These are phyloP conservation scores for Nomada lathburiana DNA, from an alignment of 2,888 invertebrate genomes.

Conservation along the genomic window DNA sequence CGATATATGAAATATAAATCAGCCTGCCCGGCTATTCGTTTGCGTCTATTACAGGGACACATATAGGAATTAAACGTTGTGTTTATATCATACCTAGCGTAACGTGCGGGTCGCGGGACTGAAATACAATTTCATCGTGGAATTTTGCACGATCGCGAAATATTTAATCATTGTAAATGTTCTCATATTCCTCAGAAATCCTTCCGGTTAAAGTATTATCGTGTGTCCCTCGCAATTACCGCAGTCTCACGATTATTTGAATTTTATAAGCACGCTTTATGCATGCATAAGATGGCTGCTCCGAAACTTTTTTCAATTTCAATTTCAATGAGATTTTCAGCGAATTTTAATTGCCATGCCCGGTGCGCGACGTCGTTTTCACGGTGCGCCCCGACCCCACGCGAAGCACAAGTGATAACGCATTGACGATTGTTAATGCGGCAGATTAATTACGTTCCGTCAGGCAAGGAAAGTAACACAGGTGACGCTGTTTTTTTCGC, in stretches of 20 bases:
- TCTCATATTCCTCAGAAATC: not conserved
- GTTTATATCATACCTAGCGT: constrained; percentile 2
- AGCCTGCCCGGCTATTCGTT: not conserved
- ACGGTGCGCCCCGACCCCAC: not conserved
- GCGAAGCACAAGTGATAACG: constrained; percentile 1
- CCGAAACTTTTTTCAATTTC: too few relatives aligned
- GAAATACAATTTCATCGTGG: constrained; percentile 10
- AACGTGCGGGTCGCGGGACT: too few relatives aligned
- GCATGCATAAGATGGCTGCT: too few relatives aligned
- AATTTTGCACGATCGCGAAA: constrained; percentile 5
- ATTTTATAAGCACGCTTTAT: not conserved
- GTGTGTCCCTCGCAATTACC: constrained; percentile 2
- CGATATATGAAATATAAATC: constrained; percentile 28
- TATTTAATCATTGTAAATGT: constrained; percentile 7
- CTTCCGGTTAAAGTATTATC: not conserved
- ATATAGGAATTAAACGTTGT: constrained; percentile 1
- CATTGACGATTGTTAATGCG: constrained; percentile 18
- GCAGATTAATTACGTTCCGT: not conserved
- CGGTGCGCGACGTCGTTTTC: too few relatives aligned
- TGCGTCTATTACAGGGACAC: constrained; percentile 9
- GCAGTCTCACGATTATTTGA: constrained; percentile 10
- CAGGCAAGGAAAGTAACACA: not conserved
- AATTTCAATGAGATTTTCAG: too few relatives aligned
- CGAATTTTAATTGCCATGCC: too few relatives aligned
- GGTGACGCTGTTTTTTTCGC: not conserved